Evolutionary conservation across 2,113 vertebrate genomes (phyloP).

Genomic region (Hydrolagus affinis): DNA sequence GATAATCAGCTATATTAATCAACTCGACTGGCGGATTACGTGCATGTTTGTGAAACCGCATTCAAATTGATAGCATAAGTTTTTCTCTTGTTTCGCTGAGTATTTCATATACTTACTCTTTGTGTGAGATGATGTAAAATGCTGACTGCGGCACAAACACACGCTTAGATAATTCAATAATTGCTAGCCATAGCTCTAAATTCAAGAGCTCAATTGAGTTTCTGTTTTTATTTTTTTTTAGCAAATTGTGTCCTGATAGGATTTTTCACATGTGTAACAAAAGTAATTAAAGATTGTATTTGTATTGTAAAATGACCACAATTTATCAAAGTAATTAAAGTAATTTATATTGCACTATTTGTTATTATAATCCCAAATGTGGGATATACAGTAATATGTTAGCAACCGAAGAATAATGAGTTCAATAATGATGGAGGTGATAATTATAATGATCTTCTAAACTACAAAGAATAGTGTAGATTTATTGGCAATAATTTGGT

Average conservation of each 20-base stretch:
- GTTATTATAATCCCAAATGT: conserved; percentile 20
- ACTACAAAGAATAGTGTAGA: conserved; percentile 77
- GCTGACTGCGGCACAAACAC: neutral
- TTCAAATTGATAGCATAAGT: conserved; percentile 8
- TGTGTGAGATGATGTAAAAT: neutral
- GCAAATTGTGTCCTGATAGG: neutral
- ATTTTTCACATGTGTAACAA: conserved; percentile 13
- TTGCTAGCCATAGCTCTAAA: neutral
- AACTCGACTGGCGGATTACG: conserved; percentile 1
- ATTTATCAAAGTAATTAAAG: conserved; percentile 19
- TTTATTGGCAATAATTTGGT: conserved; percentile 81
- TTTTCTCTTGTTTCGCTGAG: neutral
- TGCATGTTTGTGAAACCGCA: neutral
- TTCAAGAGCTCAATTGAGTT: conserved; percentile 19
- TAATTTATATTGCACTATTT: conserved; percentile 15
- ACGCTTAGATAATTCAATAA: conserved; percentile 12
- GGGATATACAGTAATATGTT: conserved; percentile 47
- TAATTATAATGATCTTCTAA: conserved; percentile 78
- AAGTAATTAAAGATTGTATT: conserved; percentile 16
- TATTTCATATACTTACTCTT: neutral
- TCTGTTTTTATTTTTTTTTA: conserved; percentile 5
- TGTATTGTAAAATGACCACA: conserved; percentile 9
- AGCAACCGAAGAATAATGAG: conserved; percentile 81
- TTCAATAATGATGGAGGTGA: conserved; percentile 79
- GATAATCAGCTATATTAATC: neutral